Evolutionary conservation across 2,797 vertebrate genomes (phyloP).

Genomic region (Lateolabrax maculatus): DNA sequence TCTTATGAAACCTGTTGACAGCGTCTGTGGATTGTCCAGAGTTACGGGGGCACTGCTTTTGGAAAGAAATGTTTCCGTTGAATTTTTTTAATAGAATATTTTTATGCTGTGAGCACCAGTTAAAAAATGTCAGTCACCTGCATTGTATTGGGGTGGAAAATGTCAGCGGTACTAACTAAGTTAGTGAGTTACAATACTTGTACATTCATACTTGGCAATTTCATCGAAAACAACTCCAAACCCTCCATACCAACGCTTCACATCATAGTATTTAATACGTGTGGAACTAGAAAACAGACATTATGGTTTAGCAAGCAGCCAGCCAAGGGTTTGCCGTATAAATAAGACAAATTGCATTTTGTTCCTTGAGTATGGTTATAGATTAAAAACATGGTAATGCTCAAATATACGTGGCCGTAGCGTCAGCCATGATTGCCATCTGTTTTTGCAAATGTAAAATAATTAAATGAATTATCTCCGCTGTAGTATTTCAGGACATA

Average conservation of each 20-base stretch:
- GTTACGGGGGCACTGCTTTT: background rate
- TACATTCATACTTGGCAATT: background rate
- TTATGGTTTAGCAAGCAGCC: conserved; percentile 12
- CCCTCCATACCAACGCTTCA: background rate
- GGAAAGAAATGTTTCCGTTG: background rate
- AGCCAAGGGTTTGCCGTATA: background rate
- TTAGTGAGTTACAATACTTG: background rate
- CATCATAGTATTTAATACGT: conserved; percentile 5
- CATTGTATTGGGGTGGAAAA: background rate
- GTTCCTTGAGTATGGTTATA: background rate
- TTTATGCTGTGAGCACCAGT: background rate
- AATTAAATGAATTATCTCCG: conserved; percentile 21
- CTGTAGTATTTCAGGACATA: conserved; percentile 31
- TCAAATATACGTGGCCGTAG: background rate
- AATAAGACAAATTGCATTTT: background rate
- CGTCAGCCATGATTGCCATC: background rate
- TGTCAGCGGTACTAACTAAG: background rate
- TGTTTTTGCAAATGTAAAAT: conserved; percentile 6
- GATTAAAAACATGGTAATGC: background rate
- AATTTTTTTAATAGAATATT: background rate
- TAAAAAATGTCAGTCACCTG: background rate
- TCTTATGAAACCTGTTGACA: background rate
- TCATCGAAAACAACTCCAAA: background rate
- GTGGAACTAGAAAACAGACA: conserved; percentile 18
- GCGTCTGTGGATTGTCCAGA: background rate